Evolutionary conservation across 2,888 invertebrate species (phyloP).

Genomic region (Cephus sareptanus): DNA sequence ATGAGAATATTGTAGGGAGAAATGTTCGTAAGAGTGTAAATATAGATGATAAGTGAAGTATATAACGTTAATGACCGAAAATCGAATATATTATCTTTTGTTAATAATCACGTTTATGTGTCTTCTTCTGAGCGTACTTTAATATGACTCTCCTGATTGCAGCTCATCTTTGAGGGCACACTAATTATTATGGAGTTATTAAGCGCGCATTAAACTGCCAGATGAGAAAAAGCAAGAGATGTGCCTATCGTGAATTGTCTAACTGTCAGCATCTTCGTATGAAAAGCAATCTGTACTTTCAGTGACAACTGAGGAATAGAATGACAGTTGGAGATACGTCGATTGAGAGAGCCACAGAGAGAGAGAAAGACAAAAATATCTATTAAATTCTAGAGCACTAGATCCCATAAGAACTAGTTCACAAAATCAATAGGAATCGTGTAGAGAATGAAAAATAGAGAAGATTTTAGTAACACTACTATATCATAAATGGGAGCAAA

Average conservation of each 20-base stretch:
- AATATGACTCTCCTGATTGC: background rate
- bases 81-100: background rate
- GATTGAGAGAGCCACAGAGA: background rate
- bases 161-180: background rate
- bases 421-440: background rate
- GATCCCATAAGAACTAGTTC: background rate
- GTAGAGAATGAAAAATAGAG: background rate
- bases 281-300: background rate
- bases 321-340: background rate
- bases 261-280: background rate
- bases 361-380: background rate
- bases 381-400: background rate
- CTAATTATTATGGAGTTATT: background rate
- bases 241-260: background rate
- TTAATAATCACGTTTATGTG: background rate
- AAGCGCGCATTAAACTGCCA: background rate
- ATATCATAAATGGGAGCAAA: background rate
- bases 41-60: slow-evolving; percentile 45
- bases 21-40: slow-evolving; percentile 42
- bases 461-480: background rate
- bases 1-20: background rate
- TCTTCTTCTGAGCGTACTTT: background rate
- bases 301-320: background rate
- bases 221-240: background rate
- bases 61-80: background rate